Evolutionary conservation across 2,888 invertebrate genomes (phyloP).

Genomic region (Quadriops clusia): DNA sequence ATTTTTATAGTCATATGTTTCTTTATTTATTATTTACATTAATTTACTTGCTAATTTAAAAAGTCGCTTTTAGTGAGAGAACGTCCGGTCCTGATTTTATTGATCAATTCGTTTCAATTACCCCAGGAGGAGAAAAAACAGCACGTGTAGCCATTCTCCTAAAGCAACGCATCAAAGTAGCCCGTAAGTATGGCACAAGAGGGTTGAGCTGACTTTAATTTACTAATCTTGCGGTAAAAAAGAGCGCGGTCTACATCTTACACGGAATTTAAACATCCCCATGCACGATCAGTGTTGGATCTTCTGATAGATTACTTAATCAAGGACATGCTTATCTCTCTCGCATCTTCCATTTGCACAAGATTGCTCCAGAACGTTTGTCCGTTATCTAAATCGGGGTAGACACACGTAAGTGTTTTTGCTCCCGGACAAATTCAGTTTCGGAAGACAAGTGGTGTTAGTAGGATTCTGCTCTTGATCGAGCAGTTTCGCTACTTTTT

Average conservation of each 20-base stretch:
- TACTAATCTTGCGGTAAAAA: constrained; percentile 26
- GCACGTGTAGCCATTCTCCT: too few species aligned
- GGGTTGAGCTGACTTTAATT: constrained; percentile 23
- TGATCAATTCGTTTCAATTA: too few species aligned
- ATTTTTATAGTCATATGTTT: too few species aligned
- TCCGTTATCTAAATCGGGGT: constrained; percentile 21
- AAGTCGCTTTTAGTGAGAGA: too few species aligned
- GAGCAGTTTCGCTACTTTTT: too few species aligned
- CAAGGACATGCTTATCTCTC: constrained; percentile 26
- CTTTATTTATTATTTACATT: too few species aligned
- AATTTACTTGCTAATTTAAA: too few species aligned
- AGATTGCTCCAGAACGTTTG: constrained; percentile 24
- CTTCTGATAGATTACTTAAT: constrained; percentile 28
- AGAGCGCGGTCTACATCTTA: constrained; percentile 15
- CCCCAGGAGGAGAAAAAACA: too few species aligned
- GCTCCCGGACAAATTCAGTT: constrained; percentile 27
- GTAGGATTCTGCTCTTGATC: constrained; percentile 23
- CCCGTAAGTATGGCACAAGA: too few species aligned
- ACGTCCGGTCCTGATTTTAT: too few species aligned
- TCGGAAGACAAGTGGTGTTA: constrained; percentile 22
- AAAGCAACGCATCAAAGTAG: constrained; percentile 3
- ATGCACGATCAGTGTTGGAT: constrained; percentile 28
- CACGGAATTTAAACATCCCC: constrained; percentile 29
- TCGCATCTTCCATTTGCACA: constrained; percentile 19
- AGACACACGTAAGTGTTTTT: constrained; percentile 25